A percentile compares a stretch with the other conserved stretches of the same genome.
Conservation (phyloP, 2,888 invertebrate species). For the Drosophila fulvimacula region DNA sequence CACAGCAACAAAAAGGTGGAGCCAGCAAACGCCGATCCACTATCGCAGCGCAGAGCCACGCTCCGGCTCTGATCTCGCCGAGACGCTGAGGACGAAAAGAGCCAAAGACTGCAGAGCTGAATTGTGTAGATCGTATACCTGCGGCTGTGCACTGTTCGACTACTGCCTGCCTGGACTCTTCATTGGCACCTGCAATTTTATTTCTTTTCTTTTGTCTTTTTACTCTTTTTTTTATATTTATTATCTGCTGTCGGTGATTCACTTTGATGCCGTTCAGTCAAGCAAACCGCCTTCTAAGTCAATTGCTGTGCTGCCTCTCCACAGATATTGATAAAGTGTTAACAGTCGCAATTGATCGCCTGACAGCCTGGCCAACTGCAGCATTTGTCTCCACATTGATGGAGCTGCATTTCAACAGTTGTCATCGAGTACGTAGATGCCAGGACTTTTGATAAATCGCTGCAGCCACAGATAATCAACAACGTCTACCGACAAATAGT, state of each 20-base stretch:
- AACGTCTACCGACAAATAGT: constrained; percentile 21
- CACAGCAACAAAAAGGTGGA: constrained; percentile 63
- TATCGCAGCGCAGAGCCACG: constrained; percentile 47
- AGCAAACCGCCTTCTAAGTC: constrained; percentile 57
- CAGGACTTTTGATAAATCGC: constrained; percentile 39
- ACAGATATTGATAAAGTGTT: constrained; percentile 62
- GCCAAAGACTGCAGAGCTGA: constrained; percentile 13
- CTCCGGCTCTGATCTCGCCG: constrained; percentile 59
- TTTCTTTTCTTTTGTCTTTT: constrained; percentile 22
- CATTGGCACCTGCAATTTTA: constrained; percentile 58
- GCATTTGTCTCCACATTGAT: constrained; percentile 63
- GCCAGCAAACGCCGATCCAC: constrained; percentile 45
- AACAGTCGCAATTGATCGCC: constrained; percentile 52
- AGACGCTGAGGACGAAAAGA: constrained; percentile 15
- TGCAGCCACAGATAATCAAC: constrained; percentile 40
- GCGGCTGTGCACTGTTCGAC: constrained; percentile 32
- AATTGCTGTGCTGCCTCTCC: constrained; percentile 22
- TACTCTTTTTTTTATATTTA: constrained; percentile 21
- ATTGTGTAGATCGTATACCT: constrained; percentile 39
- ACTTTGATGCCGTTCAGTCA: constrained; percentile 62
- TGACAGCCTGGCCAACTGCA: constrained; percentile 26
- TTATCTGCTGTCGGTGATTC: constrained; percentile 58
- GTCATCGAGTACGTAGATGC: constrained; percentile 22
- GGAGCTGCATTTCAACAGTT: constrained; percentile 51
- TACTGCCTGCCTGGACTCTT: constrained; percentile 18